A percentile compares a stretch with the other conserved stretches of the same genome.
Evolutionary conservation across 2,888 invertebrate species (phyloP).

Genomic region (Drosophila birchii): DNA sequence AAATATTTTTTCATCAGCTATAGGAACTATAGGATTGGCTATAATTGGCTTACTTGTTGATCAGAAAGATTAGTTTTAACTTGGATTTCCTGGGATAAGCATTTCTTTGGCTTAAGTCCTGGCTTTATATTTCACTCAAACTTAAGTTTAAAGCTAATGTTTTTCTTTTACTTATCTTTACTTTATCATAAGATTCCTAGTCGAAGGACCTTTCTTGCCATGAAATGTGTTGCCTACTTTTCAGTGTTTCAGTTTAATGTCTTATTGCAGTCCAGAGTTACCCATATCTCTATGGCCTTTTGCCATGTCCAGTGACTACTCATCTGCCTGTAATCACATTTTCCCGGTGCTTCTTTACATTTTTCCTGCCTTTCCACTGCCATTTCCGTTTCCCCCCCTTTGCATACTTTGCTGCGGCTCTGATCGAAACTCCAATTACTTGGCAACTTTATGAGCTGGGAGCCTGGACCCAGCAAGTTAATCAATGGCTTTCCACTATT

Average conservation of each 20-base stretch:
- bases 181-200: no score
- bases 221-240: no score
- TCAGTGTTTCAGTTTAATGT: background rate
- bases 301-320: conserved; percentile 3
- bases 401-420: conserved; percentile 6
- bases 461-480: conserved; percentile 18
- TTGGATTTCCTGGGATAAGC: no score
- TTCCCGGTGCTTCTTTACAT: background rate
- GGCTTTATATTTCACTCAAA: background rate
- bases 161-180: background rate
- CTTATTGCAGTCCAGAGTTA: background rate
- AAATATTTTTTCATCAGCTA: background rate
- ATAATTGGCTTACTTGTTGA: background rate
- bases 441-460: conserved; percentile 26
- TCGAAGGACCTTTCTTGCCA: background rate
- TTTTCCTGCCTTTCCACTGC: background rate
- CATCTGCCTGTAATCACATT: conserved; percentile 7
- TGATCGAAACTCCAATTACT: conserved; percentile 36
- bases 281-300: background rate
- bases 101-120: background rate
- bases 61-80: background rate
- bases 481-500: conserved; percentile 43
- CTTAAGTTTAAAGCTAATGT: background rate
- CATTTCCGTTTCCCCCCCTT: background rate
- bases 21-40: background rate